A percentile compares a stretch with the other conserved stretches of the same genome.
phyloP scores from a whole-genome alignment of 1,140 invertebrate genomes.

The Halyomorpha halys region DNA sequence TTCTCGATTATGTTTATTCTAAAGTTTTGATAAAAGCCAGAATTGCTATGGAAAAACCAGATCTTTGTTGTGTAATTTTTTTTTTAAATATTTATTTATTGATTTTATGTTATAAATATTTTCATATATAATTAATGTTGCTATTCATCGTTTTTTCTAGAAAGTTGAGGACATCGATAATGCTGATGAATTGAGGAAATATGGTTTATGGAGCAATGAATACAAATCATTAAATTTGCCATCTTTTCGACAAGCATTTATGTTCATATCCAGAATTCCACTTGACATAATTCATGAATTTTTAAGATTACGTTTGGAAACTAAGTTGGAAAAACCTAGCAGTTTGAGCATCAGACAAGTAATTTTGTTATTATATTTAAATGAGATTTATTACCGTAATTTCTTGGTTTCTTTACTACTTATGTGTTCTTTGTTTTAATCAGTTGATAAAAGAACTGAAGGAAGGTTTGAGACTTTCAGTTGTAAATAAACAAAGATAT shows the following conservation, averaged over 20 bases:
- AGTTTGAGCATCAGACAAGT: conserved; percentile 71
- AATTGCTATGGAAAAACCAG: conserved; percentile 51
- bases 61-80: conserved; percentile 33
- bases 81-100: neutral
- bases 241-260: conserved; percentile 67
- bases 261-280: conserved; percentile 73
- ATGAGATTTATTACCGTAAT: neutral
- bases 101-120: neutral
- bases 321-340: conserved; percentile 71
- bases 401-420: neutral
- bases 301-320: conserved; percentile 68
- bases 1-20: conserved; percentile 58
- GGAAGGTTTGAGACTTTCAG: conserved; percentile 68
- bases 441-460: conserved; percentile 78
- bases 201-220: conserved; percentile 69
- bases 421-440: conserved; percentile 28
- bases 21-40: conserved; percentile 55
- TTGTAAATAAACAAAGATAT: conserved; percentile 62
- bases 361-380: conserved; percentile 15
- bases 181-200: conserved; percentile 37
- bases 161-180: neutral
- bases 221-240: conserved; percentile 63
- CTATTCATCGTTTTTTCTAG: neutral
- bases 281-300: conserved; percentile 83
- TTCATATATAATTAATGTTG: neutral